A percentile compares a stretch with the other conserved stretches of the same genome.
Conservation (phyloP, 1,140 invertebrate genomes). For the Plodia interpunctella region DNA sequence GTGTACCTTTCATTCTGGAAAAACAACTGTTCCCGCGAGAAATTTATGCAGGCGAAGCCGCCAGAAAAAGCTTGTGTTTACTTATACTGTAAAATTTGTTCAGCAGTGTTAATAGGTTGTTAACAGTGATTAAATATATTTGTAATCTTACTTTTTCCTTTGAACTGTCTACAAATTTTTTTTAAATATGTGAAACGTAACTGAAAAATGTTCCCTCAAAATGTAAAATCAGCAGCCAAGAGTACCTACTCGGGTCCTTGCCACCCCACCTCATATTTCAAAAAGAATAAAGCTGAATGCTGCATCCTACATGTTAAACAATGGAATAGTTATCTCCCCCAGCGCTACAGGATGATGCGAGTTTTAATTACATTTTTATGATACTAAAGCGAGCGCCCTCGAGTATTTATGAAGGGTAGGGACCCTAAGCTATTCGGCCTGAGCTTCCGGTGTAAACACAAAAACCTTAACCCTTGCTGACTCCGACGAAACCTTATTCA, state of each 20-base stretch:
- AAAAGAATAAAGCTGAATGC: constrained; percentile 4
- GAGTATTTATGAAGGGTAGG: constrained; percentile 64
- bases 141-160: too few relatives aligned
- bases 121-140: too few relatives aligned
- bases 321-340: constrained; percentile 58
- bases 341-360: constrained; percentile 54
- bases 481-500: constrained; percentile 43
- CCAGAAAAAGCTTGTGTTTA: too few relatives aligned
- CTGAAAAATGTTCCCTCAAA: not conserved
- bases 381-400: constrained; percentile 62
- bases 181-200: too few relatives aligned
- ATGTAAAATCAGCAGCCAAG: not conserved
- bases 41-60: too few relatives aligned
- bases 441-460: constrained; percentile 61
- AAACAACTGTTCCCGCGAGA: too few relatives aligned
- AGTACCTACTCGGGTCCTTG: not conserved
- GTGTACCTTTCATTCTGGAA: too few relatives aligned
- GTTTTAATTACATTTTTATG: constrained; percentile 76
- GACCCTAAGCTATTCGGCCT: constrained; percentile 44
- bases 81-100: too few relatives aligned
- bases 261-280: constrained; percentile 1
- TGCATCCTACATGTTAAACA: constrained; percentile 37
- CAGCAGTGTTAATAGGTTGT: too few relatives aligned
- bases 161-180: too few relatives aligned
- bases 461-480: constrained; percentile 58